These are phyloP conservation scores for Actenoides lindsayi DNA, from an alignment of 2,113 vertebrate genomes.

Conservation along the genomic window DNA sequence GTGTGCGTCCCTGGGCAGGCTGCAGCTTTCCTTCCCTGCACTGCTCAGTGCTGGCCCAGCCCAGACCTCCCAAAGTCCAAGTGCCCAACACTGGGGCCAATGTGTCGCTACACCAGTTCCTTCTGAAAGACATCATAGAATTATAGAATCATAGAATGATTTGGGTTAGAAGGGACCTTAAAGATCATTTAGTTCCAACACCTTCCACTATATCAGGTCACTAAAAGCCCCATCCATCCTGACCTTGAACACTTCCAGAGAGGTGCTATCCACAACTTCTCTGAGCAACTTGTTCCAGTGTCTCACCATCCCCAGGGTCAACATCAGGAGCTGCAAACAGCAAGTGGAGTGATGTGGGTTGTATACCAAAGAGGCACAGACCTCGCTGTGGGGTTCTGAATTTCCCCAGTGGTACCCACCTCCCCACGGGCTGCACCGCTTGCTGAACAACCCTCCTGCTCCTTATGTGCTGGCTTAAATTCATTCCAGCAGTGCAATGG, in stretches of 20 bases:
- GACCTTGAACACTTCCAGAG: not conserved
- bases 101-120: not conserved
- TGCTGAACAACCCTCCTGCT: not conserved
- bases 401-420: not conserved
- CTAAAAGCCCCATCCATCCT: not conserved
- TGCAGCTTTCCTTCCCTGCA: not conserved
- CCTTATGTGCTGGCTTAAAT: not conserved
- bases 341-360: not conserved
- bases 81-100: accelerated
- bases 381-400: not conserved
- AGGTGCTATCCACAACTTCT: not conserved
- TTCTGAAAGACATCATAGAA: not conserved
- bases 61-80: not conserved
- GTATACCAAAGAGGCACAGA: not conserved
- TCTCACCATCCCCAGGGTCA: not conserved
- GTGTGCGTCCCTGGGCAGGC: not conserved
- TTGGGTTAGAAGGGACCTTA: not conserved
- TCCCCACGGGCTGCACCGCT: not conserved
- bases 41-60: not conserved
- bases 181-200: not conserved
- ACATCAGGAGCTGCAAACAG: not conserved
- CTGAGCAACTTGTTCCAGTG: not conserved
- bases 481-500: not conserved
- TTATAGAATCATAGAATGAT: not conserved
- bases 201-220: not conserved